Evolutionary conservation across 2,888 invertebrate genomes (phyloP), one percentile per base, ranked within the genome.

Genomic region (Drosophila siamana): DNA sequence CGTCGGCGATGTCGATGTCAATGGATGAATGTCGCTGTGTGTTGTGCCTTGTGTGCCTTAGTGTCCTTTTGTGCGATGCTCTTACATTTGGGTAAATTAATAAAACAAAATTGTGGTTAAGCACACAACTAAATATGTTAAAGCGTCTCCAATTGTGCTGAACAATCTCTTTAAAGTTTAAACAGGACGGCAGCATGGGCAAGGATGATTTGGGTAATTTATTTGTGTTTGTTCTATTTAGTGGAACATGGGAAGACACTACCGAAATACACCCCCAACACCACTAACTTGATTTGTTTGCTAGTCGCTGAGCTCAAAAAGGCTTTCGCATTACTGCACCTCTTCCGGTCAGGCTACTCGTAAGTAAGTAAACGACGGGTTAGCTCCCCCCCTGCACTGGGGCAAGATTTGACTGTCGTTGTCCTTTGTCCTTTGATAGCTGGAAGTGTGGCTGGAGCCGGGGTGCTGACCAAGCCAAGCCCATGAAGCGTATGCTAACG

Each of bases 401-500:
- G 33, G 11, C 47, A 43, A 38, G 36, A 6, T 19, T 46, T 44
- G 19, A 44, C 74, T 46, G 15, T 16, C 43, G 15, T 38, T 52
- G 26, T 26, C 26, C n/a, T 26, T 41, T 13, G 28, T 38, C 33
- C 33, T 52, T 24, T 36, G 22, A 36, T 36, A 13, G 36, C 36
- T 6, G 8, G 16, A 4, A 11, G 11, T 33, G 3, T 1, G 24
- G 40, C n/a, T 41, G 28, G 41, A 22, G 47, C 13, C 8, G 9
- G 26, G 44, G 60, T 24, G 41, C 30, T 38, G 69, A 60, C 74
- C 79, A 79, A 74, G 74, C 78, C 82, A 79, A 78, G 74, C 78
- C 82, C 82, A 56, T 66, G 44, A 26, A 68, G 67, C 79, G 65
- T 69, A 79, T 78, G 82, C 66, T 82, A 69, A 78, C 70, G 79